phyloP scores from a whole-genome alignment of 2,888 invertebrate genomes.

The Bombyx huttoni region DNA sequence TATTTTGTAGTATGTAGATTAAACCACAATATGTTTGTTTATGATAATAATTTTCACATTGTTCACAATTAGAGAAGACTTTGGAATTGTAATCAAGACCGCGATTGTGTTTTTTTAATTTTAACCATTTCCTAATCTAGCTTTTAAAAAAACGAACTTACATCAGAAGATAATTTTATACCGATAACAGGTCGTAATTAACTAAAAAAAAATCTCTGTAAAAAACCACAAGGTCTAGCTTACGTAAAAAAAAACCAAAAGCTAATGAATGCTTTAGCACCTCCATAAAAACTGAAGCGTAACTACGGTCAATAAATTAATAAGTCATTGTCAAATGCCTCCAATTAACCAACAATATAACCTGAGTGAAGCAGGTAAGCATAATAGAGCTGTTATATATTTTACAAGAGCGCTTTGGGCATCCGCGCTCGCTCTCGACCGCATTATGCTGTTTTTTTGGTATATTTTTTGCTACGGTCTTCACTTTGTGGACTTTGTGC shows the following conservation, averaged over 20 bases:
- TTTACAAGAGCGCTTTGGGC: slow-evolving; percentile 56
- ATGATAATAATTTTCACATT: no score
- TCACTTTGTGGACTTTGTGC: slow-evolving; percentile 57
- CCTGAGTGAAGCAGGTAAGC: slow-evolving; percentile 64
- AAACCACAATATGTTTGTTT: no score
- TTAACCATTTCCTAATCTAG: no score
- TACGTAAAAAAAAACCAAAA: slow-evolving; percentile 11
- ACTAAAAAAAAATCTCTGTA: no score
- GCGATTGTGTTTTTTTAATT: no score
- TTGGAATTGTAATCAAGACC: no score
- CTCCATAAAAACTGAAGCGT: slow-evolving; percentile 59
- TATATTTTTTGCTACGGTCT: slow-evolving; percentile 58
- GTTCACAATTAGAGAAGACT: no score
- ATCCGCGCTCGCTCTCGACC: slow-evolving; percentile 47
- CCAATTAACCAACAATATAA: slow-evolving; percentile 64
- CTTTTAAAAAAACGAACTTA: no score
- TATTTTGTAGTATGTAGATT: no score
- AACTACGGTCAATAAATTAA: slow-evolving; percentile 67
- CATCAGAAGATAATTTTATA: no score
- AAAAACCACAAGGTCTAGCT: no score
- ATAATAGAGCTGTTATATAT: slow-evolving; percentile 71
- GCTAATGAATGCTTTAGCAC: slow-evolving; percentile 57
- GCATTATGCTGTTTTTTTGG: slow-evolving; percentile 64
- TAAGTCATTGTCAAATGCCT: slow-evolving; percentile 67
- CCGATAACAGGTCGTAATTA: no score